Evolutionary conservation across 2,797 vertebrate genomes (phyloP).

Genomic region (Chaetophractus vellerosus): DNA sequence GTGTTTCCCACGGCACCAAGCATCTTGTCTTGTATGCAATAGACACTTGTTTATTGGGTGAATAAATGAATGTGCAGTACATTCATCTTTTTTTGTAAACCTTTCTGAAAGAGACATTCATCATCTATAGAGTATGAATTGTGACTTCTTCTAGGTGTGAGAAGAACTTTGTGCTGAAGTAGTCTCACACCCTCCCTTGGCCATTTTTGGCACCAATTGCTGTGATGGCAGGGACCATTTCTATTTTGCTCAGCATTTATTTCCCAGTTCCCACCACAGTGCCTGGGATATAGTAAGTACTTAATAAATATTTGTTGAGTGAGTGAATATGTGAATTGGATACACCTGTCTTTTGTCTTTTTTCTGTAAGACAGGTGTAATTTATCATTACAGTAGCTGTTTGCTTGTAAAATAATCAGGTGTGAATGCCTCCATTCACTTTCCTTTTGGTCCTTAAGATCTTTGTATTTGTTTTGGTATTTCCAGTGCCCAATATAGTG

Average conservation of each 20-base stretch:
- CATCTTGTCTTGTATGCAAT: neutral
- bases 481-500: neutral
- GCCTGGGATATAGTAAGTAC: neutral
- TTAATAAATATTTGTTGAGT: neutral
- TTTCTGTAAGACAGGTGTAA: neutral
- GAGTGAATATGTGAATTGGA: neutral
- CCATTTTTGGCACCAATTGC: neutral
- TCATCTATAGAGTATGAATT: neutral
- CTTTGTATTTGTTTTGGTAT: neutral
- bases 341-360: neutral
- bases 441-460: conserved; percentile 10
- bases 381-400: neutral
- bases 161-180: neutral
- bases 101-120: neutral
- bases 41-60: neutral
- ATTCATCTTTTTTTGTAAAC: neutral
- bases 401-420: neutral
- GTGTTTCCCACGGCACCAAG: neutral
- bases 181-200: neutral
- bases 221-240: neutral
- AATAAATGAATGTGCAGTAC: neutral
- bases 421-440: neutral
- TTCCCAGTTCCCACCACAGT: neutral
- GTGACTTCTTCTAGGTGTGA: neutral
- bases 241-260: neutral